Base-by-base conservation (phyloP, 1,140 invertebrate species). In the Phortica variegata region DNA sequence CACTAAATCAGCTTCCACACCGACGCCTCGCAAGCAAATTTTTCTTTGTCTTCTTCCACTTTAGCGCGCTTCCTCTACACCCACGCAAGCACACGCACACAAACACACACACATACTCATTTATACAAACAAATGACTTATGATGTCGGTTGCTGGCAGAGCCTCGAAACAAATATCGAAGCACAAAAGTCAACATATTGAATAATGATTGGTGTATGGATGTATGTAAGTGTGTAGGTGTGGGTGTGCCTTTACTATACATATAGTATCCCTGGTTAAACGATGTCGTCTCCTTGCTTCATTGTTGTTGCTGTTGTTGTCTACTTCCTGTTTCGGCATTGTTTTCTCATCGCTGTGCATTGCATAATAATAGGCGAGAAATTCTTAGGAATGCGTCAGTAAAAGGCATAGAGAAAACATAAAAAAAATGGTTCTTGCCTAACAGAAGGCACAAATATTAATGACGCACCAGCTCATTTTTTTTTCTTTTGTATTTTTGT, bases 171-270 rank as follows among this genome's bases (percentile, higher is more conserved):
- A 61, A 65, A 65, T 65, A 61, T 52, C 13, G 58, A 56, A 65
- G 61, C 61, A 61, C 58, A 65, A 65, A 65, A 65, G 61, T 61
- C 61, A 65, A 65, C 61, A 65, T 65, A 65, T 65, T 65, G 61
- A 65, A 65, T 65, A 65, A 65, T 65, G 61, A 65, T 65, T 65
- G 58, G 13, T 34, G 7, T 34, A 4, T n/a, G 33, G 12, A 10
- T 34, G 16, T 34, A 5, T 34, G 33, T 34, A 15, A 18, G 29
- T 36, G 36, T 45, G 21, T 56, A 12, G 6, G 26, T 29, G 26
- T 12, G 26, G 6, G 26, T 29, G 26, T 29, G 26, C 6, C 26
- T 47, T 33, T 41, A n/a, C n/a, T 26, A 26, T 26, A 10, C 23
- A 26, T 26, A 26, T 26, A 26, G 23, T 26, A 26, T 26, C 23